Conservation (phyloP, 2,797 vertebrate species). For the Hippopotamyrus pictus region DNA sequence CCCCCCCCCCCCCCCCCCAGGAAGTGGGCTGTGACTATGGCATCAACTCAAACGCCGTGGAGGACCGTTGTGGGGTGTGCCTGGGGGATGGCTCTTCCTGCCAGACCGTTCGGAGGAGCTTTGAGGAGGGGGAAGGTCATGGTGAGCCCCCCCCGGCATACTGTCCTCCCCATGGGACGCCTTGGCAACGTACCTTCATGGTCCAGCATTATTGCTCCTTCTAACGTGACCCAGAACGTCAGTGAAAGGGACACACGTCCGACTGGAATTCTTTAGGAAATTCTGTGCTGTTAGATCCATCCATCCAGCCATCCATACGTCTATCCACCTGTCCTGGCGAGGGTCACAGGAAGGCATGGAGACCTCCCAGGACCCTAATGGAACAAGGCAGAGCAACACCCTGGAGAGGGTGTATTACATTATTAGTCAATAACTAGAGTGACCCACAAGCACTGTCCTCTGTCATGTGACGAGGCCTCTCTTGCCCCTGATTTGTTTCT, state of each 20-base stretch:
- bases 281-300: background rate
- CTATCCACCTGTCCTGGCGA: background rate
- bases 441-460: background rate
- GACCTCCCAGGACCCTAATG: background rate
- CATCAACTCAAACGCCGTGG: slow-evolving; percentile 87
- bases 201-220: background rate
- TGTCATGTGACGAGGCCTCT: background rate
- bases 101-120: slow-evolving; percentile 73
- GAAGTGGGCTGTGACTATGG: slow-evolving; percentile 88
- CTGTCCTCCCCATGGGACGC: background rate
- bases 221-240: background rate
- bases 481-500: background rate
- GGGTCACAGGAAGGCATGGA: background rate
- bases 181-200: background rate
- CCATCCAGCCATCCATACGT: background rate
- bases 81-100: slow-evolving; percentile 85
- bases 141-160: slow-evolving; percentile 59
- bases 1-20: slow-evolving; percentile 48
- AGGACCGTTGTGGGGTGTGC: slow-evolving; percentile 91
- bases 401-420: background rate
- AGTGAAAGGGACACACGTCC: background rate
- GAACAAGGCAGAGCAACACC: background rate
- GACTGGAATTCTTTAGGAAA: background rate
- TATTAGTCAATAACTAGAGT: background rate
- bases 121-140: slow-evolving; percentile 77